Percentiles rank a stretch among this genome's conserved stretches.
These are phyloP conservation scores for Onychomys arenicola DNA, from an alignment of 2,797 vertebrate species.

Conservation along the genomic window DNA sequence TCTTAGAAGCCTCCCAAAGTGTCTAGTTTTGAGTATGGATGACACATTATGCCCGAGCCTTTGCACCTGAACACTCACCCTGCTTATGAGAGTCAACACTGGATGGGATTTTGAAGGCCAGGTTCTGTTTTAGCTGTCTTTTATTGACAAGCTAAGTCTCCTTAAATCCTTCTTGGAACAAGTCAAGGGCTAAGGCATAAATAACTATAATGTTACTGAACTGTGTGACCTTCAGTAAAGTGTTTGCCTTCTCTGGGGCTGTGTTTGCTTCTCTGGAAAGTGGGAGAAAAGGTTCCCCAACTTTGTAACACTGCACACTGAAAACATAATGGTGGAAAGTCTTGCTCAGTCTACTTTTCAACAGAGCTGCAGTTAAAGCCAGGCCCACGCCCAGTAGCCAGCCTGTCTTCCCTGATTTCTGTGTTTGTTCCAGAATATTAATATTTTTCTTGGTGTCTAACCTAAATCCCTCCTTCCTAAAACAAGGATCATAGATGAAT, in stretches of 20 bases:
- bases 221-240: conserved; percentile 71
- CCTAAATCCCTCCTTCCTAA: background rate
- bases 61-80: background rate
- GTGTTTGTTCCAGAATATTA: background rate
- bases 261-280: conserved; percentile 70
- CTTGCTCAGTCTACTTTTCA: background rate
- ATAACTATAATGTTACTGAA: conserved; percentile 43
- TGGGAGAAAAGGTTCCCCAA: background rate
- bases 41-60: background rate
- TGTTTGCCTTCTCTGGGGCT: conserved; percentile 57
- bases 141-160: conserved; percentile 69
- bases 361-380: background rate
- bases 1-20: background rate
- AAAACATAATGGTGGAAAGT: background rate
- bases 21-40: background rate
- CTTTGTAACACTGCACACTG: background rate
- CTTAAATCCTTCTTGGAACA: conserved; percentile 75
- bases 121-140: conserved; percentile 56
- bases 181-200: conserved; percentile 40
- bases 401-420: background rate
- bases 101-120: conserved; percentile 31
- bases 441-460: background rate
- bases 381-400: background rate
- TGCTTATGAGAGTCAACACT: conserved; percentile 44
- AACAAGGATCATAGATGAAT: background rate